Evolutionary conservation across 2,888 invertebrate species (phyloP).

Genomic region (Reticulitermes lucifugus): DNA sequence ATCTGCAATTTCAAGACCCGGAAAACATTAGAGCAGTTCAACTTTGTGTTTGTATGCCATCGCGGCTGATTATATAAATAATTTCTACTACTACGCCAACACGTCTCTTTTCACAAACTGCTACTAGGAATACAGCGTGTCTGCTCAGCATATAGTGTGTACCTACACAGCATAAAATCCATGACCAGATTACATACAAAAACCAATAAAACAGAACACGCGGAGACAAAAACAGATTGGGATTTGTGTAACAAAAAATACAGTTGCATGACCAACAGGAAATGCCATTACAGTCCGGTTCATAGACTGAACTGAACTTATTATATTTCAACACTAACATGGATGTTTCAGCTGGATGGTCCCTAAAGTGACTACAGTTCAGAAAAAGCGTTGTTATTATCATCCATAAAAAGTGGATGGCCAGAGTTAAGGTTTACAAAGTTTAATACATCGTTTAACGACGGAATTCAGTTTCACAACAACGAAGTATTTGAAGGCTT

Average conservation of each 20-base stretch:
- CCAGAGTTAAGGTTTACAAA: neutral
- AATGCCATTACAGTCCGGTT: neutral
- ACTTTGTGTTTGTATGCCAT: neutral
- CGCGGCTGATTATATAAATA: conserved; percentile 20
- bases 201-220: conserved; percentile 21
- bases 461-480: neutral
- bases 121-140: neutral
- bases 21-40: neutral
- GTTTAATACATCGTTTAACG: neutral
- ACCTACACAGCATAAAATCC: neutral
- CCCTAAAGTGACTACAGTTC: neutral
- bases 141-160: neutral
- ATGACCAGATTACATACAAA: conserved; percentile 18
- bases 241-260: neutral
- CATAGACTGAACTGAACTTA: neutral
- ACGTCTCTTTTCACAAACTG: neutral
- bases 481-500: neutral
- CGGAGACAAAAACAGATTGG: neutral
- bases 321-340: neutral
- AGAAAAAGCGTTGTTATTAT: neutral
- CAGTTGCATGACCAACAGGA: neutral
- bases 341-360: neutral
- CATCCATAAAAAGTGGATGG: neutral
- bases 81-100: neutral
- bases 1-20: conserved; percentile 8